Evolutionary conservation across 1,140 invertebrate genomes (phyloP).

Genomic region (Oryctes rhinoceros): DNA sequence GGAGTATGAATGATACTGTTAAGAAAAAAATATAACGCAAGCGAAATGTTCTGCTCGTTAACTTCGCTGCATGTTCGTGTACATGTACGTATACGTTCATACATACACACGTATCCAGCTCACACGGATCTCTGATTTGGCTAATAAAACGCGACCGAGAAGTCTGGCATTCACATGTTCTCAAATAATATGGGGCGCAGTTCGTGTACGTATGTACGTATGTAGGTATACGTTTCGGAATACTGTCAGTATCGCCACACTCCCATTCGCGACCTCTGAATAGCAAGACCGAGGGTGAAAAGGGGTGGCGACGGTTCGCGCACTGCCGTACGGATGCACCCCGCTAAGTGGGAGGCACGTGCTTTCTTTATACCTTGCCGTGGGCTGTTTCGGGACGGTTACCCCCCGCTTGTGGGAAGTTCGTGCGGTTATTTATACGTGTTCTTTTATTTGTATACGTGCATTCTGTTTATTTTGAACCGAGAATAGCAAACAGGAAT

Average conservation of each 20-base stretch:
- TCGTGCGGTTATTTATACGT: constrained; percentile 40
- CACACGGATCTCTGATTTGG: constrained; percentile 21
- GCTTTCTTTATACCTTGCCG: constrained; percentile 38
- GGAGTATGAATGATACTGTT: not conserved
- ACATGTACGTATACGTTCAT: not conserved
- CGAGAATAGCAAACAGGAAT: not conserved
- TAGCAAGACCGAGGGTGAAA: not conserved
- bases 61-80: not conserved
- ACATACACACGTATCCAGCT: not conserved
- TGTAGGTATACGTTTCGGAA: not conserved
- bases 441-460: constrained; percentile 11
- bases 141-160: not conserved
- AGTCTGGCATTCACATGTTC: constrained; percentile 8
- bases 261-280: not conserved
- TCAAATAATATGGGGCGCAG: not conserved
- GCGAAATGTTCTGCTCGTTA: not conserved
- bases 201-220: not conserved
- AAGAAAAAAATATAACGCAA: not conserved
- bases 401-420: constrained; percentile 41
- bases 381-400: constrained; percentile 24
- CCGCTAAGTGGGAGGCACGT: constrained; percentile 39
- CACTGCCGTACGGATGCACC: constrained; percentile 33
- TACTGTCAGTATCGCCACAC: constrained; percentile 15
- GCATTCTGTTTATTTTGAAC: constrained; percentile 21
- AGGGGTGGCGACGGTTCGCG: constrained; percentile 33